Percentiles rank a stretch among this genome's conserved stretches.
Conservation (phyloP, 2,797 vertebrate species). For the Rhinogobio ventralis region DNA sequence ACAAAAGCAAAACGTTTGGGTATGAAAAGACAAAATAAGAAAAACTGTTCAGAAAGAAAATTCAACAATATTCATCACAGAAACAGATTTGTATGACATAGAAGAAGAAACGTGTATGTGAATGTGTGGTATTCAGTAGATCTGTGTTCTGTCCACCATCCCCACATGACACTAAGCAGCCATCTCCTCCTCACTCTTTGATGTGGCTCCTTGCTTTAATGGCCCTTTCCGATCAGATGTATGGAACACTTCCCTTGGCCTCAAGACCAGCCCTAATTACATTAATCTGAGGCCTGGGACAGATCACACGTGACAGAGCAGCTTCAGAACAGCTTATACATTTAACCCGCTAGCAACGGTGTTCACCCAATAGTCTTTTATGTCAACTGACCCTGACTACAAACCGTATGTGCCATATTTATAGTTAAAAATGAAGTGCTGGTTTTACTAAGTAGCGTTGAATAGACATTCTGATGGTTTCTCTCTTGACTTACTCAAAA, state of each 20-base stretch:
- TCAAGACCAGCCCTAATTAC: conserved; percentile 71
- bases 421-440: background rate
- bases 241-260: conserved; percentile 81
- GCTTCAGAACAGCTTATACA: conserved; percentile 55
- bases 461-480: background rate
- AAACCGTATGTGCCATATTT: conserved; percentile 1
- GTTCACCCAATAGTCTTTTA: background rate
- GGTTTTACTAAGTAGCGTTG: background rate
- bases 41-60: background rate
- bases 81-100: background rate
- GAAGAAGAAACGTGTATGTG: background rate
- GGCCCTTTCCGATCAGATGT: conserved; percentile 83
- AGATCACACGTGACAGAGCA: conserved; percentile 66
- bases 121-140: conserved; percentile 49
- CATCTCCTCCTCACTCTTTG: conserved; percentile 79
- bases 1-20: background rate
- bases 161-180: conserved; percentile 84
- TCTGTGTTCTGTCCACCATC: conserved; percentile 75
- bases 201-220: conserved; percentile 85
- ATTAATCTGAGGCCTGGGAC: conserved; percentile 75
- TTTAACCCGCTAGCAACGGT: conserved; percentile 13
- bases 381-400: conserved; percentile 20
- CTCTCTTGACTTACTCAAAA: background rate
- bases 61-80: background rate
- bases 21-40: background rate